phyloP scores from a whole-genome alignment of 2,113 vertebrate genomes.

The Dicrurus megarhynchus region DNA sequence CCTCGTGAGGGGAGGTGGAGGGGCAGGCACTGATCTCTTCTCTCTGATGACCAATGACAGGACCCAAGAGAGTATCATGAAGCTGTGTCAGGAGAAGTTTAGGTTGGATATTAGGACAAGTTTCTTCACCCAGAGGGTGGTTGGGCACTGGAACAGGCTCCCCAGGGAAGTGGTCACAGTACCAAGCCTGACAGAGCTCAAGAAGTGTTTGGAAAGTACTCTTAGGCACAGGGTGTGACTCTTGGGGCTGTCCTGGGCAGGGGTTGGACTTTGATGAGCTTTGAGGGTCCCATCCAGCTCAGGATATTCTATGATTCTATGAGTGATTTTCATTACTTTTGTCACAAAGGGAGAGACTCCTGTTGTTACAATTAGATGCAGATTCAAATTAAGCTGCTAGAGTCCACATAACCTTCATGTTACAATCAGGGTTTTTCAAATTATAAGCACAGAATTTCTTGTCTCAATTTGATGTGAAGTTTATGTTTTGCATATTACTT shows the following conservation, averaged over 20 bases:
- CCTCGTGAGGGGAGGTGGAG: fast-evolving
- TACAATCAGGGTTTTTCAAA: background rate
- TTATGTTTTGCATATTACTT: background rate
- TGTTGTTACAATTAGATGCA: background rate
- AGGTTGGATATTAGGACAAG: background rate
- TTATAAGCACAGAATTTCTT: background rate
- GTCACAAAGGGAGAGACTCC: background rate
- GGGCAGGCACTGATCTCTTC: background rate
- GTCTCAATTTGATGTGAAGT: background rate
- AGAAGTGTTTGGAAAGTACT: background rate
- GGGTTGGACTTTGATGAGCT: background rate
- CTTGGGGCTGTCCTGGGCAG: background rate
- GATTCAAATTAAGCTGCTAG: background rate
- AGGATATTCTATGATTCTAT: background rate
- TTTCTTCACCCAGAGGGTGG: background rate
- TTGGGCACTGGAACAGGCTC: background rate
- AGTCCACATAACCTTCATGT: background rate
- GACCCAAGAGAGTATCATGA: background rate
- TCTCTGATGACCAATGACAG: background rate
- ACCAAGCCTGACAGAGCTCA: background rate
- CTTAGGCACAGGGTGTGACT: background rate
- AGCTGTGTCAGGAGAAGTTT: background rate
- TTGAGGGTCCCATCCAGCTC: background rate
- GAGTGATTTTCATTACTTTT: background rate
- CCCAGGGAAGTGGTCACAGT: too few species aligned